Percentiles rank a stretch among this genome's conserved stretches.
phyloP scores from a whole-genome alignment of 2,797 vertebrate species.

The Muraenolepis orangiensis region DNA sequence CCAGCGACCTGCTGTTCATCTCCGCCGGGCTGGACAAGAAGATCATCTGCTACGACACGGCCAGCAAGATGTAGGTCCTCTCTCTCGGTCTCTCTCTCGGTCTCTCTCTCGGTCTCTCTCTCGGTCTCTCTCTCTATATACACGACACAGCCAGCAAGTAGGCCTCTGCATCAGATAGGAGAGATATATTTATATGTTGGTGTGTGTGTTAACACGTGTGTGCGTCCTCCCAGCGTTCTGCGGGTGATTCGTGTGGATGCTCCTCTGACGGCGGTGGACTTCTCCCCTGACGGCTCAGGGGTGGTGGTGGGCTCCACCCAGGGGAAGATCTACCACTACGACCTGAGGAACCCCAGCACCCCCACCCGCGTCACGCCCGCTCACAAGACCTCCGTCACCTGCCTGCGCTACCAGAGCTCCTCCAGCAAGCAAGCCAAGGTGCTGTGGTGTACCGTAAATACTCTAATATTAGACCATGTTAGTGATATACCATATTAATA shows the following conservation, averaged over 20 bases:
- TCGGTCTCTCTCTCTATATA: no score
- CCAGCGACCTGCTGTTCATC: constrained; percentile 89
- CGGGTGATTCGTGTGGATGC: constrained; percentile 83
- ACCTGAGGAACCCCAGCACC: constrained; percentile 88
- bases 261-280: constrained; percentile 90
- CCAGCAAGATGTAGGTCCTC: constrained; percentile 90
- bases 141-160: no score
- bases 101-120: no score
- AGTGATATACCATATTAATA: neutral
- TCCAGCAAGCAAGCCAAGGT: constrained; percentile 66
- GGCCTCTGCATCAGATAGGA: no score
- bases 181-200: neutral
- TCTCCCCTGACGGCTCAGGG: constrained; percentile 89
- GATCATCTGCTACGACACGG: constrained; percentile 92
- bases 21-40: constrained; percentile 96
- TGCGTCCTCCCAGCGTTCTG: constrained; percentile 73
- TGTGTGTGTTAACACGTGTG: neutral
- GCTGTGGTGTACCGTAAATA: no score
- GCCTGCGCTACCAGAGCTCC: constrained; percentile 84
- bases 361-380: constrained; percentile 82
- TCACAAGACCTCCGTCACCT: constrained; percentile 92
- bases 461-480: neutral
- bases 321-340: constrained; percentile 92
- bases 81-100: no score
- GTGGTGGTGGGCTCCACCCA: constrained; percentile 90